Percentiles rank a stretch among this genome's conserved stretches.
phyloP scores from a whole-genome alignment of 2,797 vertebrate genomes.

The Sorex maritimensis region DNA sequence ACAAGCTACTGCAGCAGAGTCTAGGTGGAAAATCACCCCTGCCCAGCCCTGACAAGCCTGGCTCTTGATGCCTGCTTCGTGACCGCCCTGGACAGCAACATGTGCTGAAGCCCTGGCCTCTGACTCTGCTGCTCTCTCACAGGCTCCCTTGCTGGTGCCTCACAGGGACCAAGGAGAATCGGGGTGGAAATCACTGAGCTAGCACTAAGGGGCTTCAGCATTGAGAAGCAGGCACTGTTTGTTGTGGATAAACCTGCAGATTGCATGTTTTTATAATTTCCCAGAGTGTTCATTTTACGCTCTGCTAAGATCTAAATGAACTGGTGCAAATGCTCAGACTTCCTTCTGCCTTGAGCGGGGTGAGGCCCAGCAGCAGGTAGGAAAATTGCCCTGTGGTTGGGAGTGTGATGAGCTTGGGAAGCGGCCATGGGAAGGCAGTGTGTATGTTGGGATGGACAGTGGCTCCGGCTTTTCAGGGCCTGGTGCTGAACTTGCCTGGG shows the following conservation, averaged over 20 bases:
- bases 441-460: background rate
- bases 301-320: conserved; percentile 52
- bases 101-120: background rate
- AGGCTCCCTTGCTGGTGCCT: background rate
- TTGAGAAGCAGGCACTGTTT: conserved; percentile 7
- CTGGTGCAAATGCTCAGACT: background rate
- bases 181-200: background rate
- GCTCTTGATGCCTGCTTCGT: background rate
- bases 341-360: background rate
- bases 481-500: background rate
- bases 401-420: accelerated
- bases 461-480: too few relatives aligned
- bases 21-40: background rate
- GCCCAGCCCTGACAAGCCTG: background rate
- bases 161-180: background rate
- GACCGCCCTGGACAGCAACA: too few relatives aligned
- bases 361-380: background rate
- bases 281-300: conserved; percentile 52
- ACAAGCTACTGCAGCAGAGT: background rate
- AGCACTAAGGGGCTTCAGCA: background rate
- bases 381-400: background rate
- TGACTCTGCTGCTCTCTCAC: background rate
- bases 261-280: conserved; percentile 49
- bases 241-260: background rate
- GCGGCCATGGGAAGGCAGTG: accelerated